These are phyloP conservation scores for Mastomys natalensis DNA, from an alignment of 2,113 vertebrate species.

Conservation along the genomic window DNA sequence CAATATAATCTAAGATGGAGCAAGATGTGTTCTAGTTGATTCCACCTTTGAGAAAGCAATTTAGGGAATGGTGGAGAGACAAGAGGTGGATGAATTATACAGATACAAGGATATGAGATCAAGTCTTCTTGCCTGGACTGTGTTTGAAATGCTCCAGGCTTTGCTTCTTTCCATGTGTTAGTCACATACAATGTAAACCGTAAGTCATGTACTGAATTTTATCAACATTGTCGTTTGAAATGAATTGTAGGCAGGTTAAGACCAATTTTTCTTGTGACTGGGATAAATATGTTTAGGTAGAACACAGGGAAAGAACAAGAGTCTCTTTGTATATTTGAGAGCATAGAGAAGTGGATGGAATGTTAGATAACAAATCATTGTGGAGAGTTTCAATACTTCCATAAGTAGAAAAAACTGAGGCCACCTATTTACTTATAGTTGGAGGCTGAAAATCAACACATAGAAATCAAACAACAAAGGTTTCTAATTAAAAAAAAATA, in stretches of 20 bases:
- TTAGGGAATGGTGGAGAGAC: background rate
- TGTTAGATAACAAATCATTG: background rate
- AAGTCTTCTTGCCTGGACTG: background rate
- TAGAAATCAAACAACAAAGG: background rate
- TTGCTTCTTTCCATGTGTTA: background rate
- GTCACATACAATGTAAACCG: background rate
- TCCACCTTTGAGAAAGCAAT: background rate
- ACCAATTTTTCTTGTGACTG: background rate
- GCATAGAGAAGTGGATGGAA: background rate
- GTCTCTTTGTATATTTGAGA: background rate
- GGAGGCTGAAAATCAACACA: background rate
- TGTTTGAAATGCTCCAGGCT: background rate
- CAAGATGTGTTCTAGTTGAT: background rate
- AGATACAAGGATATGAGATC: background rate
- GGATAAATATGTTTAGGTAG: background rate
- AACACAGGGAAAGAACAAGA: background rate
- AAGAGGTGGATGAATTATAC: background rate
- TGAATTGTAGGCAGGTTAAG: background rate
- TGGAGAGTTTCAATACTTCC: background rate
- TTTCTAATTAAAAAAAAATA: background rate
- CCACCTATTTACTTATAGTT: background rate
- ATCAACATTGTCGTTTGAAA: background rate
- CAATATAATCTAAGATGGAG: slow-evolving; percentile 27
- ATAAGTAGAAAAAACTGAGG: background rate
- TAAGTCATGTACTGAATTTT: background rate